A percentile compares a stretch with the other conserved stretches of the same genome.
Conservation (phyloP, 53 echinoderm and acorn worm genomes). For the Antedon mediterranea region DNA sequence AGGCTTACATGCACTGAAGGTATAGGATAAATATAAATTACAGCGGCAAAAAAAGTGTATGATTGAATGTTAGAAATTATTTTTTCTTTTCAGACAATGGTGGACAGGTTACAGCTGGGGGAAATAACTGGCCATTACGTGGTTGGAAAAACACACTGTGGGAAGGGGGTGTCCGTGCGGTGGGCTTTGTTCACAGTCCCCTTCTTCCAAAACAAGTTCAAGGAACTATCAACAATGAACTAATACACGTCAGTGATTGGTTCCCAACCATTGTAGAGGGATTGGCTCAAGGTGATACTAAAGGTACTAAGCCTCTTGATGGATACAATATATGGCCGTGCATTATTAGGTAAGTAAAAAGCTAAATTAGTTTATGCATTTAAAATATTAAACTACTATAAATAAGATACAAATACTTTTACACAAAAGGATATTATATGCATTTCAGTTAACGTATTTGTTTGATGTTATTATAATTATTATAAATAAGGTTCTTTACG, state of each 20-base stretch:
- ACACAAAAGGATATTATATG: too few relatives aligned
- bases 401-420: too few relatives aligned
- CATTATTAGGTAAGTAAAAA: slow-evolving; percentile 13
- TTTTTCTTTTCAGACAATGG: slow-evolving; percentile 31
- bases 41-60: too few relatives aligned
- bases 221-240: slow-evolving; percentile 1
- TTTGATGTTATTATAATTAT: too few relatives aligned
- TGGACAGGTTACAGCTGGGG: slow-evolving; percentile 2
- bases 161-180: slow-evolving; percentile 25
- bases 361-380: too few relatives aligned
- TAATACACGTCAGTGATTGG: slow-evolving; percentile 93
- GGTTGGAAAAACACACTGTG: slow-evolving; percentile 9
- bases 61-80: too few relatives aligned
- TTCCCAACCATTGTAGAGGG: slow-evolving; percentile 65
- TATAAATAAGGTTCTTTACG: too few relatives aligned
- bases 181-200: slow-evolving; percentile 24
- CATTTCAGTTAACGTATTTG: too few relatives aligned
- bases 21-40: too few relatives aligned
- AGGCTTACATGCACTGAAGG: too few relatives aligned
- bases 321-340: slow-evolving; percentile 56
- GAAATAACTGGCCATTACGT: slow-evolving; percentile 25
- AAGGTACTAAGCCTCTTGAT: slow-evolving; percentile 35
- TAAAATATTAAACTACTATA: too few relatives aligned
- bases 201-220: not conserved
- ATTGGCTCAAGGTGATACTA: slow-evolving; percentile 27